A percentile compares a stretch with the other conserved stretches of the same genome.
phyloP scores from a whole-genome alignment of 2,888 invertebrate genomes.

The Noctua fimbriata region DNA sequence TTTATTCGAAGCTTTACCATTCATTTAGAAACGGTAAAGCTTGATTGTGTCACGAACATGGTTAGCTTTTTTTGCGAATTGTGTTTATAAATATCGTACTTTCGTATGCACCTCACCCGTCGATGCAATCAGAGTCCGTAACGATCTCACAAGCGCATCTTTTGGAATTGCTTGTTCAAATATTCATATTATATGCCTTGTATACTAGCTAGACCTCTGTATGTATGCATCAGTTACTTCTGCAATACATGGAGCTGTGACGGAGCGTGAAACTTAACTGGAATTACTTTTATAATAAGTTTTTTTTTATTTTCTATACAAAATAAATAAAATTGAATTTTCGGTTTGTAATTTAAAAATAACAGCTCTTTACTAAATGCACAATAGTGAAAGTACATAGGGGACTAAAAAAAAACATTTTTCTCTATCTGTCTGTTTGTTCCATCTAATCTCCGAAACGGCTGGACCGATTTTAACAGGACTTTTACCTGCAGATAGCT shows the following conservation, averaged over 20 bases:
- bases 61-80: background rate
- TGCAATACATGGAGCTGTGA: background rate
- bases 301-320: background rate
- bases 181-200: conserved; percentile 36
- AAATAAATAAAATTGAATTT: no score
- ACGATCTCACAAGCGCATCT: conserved; percentile 10
- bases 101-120: conserved; percentile 3
- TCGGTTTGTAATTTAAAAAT: no score
- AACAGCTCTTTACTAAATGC: no score
- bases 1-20: no score
- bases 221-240: conserved; percentile 17
- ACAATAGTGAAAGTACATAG: no score
- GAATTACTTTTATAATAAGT: background rate
- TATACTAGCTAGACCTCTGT: background rate
- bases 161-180: conserved; percentile 30
- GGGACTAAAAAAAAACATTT: no score
- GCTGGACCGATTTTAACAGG: no score
- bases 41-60: background rate
- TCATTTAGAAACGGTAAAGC: no score
- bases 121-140: conserved; percentile 23
- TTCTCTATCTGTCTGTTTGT: no score
- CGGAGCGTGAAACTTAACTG: background rate
- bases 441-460: no score
- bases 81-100: background rate
- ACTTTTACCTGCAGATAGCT: no score